Conservation (phyloP, 1,140 invertebrate genomes). For the Cydia strobilella region DNA sequence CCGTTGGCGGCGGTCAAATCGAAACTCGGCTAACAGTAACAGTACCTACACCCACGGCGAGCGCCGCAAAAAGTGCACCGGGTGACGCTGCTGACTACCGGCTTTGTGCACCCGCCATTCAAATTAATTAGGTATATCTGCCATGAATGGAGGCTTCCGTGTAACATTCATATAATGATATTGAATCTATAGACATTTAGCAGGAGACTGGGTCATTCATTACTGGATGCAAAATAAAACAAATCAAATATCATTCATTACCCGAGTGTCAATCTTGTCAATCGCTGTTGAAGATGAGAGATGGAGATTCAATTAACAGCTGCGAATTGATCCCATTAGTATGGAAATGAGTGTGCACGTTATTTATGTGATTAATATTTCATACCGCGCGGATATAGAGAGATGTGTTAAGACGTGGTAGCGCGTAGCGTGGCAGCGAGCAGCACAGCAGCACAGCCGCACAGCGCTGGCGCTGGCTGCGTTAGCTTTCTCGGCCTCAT, state of each 20-base stretch:
- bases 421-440: background rate
- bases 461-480: constrained; percentile 40
- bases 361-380: constrained; percentile 17
- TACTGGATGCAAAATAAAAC: constrained; percentile 24
- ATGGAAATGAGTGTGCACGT: background rate
- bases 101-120: constrained; percentile 66
- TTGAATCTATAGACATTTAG: constrained; percentile 58
- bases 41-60: constrained; percentile 57
- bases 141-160: constrained; percentile 59
- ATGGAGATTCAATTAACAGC: constrained; percentile 13
- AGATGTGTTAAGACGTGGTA: background rate
- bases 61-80: constrained; percentile 64
- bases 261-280: constrained; percentile 8
- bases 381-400: background rate
- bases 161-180: constrained; percentile 48
- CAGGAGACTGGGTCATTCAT: constrained; percentile 38
- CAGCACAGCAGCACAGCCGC: background rate
- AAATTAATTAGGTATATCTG: constrained; percentile 69
- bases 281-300: background rate
- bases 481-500: constrained; percentile 71
- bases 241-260: constrained; percentile 12
- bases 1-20: constrained; percentile 63
- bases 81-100: constrained; percentile 56
- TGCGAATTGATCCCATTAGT: background rate
- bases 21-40: constrained; percentile 77